A percentile compares a stretch with the other conserved stretches of the same genome.
Conservation (phyloP, 2,888 invertebrate genomes). For the Limnephilus marmoratus region DNA sequence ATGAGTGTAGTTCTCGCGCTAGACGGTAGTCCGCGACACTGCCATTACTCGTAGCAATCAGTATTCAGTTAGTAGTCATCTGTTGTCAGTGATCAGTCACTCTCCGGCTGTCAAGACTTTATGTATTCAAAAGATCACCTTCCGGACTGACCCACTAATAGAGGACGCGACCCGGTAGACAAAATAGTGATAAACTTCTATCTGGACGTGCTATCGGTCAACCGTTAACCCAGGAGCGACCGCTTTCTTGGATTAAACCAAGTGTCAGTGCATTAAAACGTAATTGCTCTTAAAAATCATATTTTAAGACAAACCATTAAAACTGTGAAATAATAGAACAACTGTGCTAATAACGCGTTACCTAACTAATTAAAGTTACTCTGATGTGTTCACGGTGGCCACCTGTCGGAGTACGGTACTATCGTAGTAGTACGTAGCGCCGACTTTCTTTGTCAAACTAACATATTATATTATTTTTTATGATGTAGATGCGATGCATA, state of each 20-base stretch:
- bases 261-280: neutral
- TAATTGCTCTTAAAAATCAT: neutral
- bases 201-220: neutral
- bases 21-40: constrained; percentile 27
- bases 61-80: neutral
- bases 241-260: neutral
- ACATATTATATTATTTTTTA: neutral
- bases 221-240: neutral
- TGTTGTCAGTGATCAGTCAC: constrained; percentile 9
- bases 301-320: neutral
- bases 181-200: constrained; percentile 33
- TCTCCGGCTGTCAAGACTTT: constrained; percentile 31
- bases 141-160: constrained; percentile 18
- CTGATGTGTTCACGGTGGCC: neutral
- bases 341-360: constrained; percentile 4
- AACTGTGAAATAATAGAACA: constrained; percentile 34
- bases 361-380: constrained; percentile 5
- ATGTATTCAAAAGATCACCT: constrained; percentile 36
- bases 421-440: neutral
- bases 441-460: constrained; percentile 10
- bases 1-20: constrained; percentile 5
- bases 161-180: constrained; percentile 31
- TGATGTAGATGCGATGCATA: constrained; percentile 3
- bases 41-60: neutral
- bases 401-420: constrained; percentile 35